These are phyloP conservation scores for Hephaestus fuliginosus DNA, from an alignment of 2,797 vertebrate genomes.

Conservation along the genomic window DNA sequence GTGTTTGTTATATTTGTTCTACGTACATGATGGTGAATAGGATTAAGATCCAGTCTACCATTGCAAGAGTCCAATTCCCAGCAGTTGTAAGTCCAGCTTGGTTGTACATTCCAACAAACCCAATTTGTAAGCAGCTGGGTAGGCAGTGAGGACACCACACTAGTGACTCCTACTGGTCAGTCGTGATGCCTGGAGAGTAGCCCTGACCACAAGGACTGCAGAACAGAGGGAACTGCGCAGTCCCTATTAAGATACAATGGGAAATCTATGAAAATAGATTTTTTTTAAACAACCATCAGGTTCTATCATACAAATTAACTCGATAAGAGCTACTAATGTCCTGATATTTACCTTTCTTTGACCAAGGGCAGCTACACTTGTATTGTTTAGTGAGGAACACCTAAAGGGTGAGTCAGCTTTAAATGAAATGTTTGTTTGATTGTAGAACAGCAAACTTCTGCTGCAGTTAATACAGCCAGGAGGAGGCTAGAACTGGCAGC, in stretches of 20 bases:
- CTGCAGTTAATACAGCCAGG: background rate
- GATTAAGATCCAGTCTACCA: slow-evolving; percentile 4
- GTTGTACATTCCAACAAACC: background rate
- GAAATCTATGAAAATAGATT: slow-evolving; percentile 1
- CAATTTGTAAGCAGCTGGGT: background rate
- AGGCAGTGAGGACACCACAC: background rate
- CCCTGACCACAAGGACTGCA: background rate
- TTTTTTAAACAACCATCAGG: background rate
- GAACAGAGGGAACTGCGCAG: background rate
- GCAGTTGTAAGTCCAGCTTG: background rate
- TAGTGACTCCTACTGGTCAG: background rate
- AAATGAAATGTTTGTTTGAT: background rate
- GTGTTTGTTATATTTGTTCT: background rate
- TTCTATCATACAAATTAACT: background rate
- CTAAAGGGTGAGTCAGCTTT: slow-evolving; percentile 16
- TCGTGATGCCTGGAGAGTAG: background rate
- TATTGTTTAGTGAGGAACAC: slow-evolving; percentile 11
- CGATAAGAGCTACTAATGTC: background rate
- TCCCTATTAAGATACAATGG: background rate
- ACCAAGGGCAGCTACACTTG: slow-evolving; percentile 6
- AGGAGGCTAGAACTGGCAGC: too few species aligned
- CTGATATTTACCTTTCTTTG: background rate
- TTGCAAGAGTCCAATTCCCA: background rate
- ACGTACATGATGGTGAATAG: background rate
- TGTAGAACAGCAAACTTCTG: background rate